Base-by-base conservation (phyloP, 2,888 invertebrate species). In the Rotaria socialis region DNA sequence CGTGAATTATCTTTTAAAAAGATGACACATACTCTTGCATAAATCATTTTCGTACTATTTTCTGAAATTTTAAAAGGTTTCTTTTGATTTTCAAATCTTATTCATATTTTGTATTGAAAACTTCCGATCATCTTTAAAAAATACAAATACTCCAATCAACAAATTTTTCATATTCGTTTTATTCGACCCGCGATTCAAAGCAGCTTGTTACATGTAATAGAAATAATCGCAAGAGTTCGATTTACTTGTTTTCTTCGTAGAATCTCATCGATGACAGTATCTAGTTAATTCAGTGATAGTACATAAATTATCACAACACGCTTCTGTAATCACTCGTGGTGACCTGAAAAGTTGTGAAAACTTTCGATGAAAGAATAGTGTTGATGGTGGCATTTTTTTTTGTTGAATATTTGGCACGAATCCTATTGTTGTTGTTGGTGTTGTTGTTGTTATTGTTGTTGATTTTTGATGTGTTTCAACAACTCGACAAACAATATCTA, bases 401-500 rank as follows among this genome's bases (percentile, higher is more conserved):
- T 47, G 80, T 43, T 4, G 11, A 2, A 22, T 5, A 10, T 2
- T 24, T 43, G 47, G 10, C 5, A n/a, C 14, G 24, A 47, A 24
- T 8, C 50, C 11, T 50, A 8, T 50, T 43, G 47, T 80, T 80
- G 43, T 80, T 80, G 47, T n/a, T 47, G n/a, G n/a, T n/a, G n/a
- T n/a, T n/a, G n/a, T n/a, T n/a, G n/a, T n/a, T n/a, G n/a, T n/a
- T n/a, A n/a, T n/a, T n/a, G n/a, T n/a, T n/a, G n/a, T n/a, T n/a
- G n/a, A n/a, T n/a, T n/a, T n/a, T n/a, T 47, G 47, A 47, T 80
- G n/a, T 47, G 35, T 24, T 47, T 80, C 80, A 80, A 80, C 80
- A 47, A 80, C n/a, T 43, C 80, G 80, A 47, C 80, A 80, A 43
- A 80, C 80, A 43, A 80, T n/a, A 47, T 80, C 47, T 47, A 80